Evolutionary conservation across 2,797 vertebrate species (phyloP).

Genomic region (Epinephelus awoara): DNA sequence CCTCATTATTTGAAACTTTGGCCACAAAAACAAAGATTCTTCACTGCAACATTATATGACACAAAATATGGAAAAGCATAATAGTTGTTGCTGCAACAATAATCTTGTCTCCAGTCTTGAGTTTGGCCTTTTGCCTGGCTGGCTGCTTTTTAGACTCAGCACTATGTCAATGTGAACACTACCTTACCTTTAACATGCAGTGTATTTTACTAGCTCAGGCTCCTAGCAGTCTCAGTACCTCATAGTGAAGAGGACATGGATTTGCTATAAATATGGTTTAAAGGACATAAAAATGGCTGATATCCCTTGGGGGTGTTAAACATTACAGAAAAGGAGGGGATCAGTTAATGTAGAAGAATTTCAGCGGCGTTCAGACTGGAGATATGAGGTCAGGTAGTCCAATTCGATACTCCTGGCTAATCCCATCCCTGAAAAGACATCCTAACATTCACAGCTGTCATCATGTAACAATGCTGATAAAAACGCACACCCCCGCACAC

Average conservation of each 20-base stretch:
- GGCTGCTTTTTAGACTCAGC: too few species aligned
- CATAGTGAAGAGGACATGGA: conserved; percentile 15
- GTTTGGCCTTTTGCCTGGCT: too few species aligned
- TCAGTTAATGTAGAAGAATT: conserved; percentile 19
- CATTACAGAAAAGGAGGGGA: conserved; percentile 9
- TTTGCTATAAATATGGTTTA: conserved; percentile 31
- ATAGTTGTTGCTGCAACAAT: too few species aligned
- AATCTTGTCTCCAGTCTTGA: too few species aligned
- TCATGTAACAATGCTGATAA: conserved; percentile 13
- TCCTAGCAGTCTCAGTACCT: neutral
- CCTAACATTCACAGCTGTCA: conserved; percentile 28
- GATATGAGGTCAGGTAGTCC: conserved; percentile 28
- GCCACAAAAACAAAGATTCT: too few species aligned
- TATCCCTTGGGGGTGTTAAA: conserved; percentile 19
- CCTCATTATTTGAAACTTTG: too few species aligned
- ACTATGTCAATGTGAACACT: too few species aligned
- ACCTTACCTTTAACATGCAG: too few species aligned
- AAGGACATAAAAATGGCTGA: conserved; percentile 19
- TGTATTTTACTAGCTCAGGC: neutral
- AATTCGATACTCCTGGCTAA: conserved; percentile 10
- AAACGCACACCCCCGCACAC: neutral
- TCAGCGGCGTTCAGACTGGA: neutral
- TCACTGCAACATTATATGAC: too few species aligned
- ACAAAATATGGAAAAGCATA: too few species aligned
- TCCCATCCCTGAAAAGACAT: conserved; percentile 11